Percentiles rank a stretch among this genome's conserved stretches.
These are phyloP conservation scores for Loris lydekkerianus DNA, from an alignment of 2,797 vertebrate genomes.

Conservation along the genomic window DNA sequence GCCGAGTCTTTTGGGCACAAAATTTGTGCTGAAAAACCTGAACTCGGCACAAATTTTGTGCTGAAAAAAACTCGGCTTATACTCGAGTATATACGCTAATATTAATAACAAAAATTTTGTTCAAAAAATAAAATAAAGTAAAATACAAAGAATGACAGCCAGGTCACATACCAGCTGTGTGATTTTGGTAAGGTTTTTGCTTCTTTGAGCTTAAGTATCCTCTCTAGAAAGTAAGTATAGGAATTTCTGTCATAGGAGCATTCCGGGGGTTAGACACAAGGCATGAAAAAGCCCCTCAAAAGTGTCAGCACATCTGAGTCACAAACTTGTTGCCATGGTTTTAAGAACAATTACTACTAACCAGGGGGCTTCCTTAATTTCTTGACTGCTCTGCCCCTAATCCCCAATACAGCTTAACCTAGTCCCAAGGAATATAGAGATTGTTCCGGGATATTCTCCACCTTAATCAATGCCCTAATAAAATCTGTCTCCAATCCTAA, in stretches of 20 bases:
- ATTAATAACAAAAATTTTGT: no score
- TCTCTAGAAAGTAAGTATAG: not conserved
- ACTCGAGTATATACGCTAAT: no score
- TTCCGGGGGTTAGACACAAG: not conserved
- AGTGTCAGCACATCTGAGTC: not conserved
- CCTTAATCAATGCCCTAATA: not conserved
- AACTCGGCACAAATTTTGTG: no score
- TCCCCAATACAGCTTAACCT: not conserved
- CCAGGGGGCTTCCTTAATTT: not conserved
- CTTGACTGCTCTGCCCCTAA: not conserved
- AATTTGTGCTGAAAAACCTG: no score
- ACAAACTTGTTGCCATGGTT: not conserved
- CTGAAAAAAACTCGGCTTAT: no score
- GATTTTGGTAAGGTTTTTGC: not conserved
- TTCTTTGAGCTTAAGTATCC: not conserved
- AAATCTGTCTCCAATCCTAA: not conserved
- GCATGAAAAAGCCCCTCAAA: not conserved
- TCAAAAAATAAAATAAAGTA: not conserved
- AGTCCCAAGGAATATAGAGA: not conserved
- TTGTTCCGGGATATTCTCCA: not conserved
- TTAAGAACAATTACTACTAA: not conserved
- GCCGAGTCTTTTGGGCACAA: no score
- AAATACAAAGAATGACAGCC: not conserved
- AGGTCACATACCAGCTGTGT: not conserved
- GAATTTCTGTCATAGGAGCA: not conserved